phyloP scores from a whole-genome alignment of 2,797 vertebrate genomes.

The Perodicticus potto region DNA sequence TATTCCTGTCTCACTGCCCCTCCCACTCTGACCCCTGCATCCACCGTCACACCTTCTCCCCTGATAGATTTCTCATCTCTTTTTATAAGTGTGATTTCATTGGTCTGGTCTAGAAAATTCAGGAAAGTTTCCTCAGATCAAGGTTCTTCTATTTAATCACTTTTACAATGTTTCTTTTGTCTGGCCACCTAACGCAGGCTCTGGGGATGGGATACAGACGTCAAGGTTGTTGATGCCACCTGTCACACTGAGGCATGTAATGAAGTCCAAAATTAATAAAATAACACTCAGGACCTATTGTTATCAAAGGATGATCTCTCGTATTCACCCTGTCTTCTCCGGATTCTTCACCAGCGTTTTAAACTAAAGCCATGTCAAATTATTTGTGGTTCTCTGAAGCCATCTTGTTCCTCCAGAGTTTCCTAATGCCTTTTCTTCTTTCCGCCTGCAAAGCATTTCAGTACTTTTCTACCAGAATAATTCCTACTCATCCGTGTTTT shows the following conservation, averaged over 20 bases:
- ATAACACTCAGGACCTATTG: no score
- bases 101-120: not conserved
- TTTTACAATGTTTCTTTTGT: not conserved
- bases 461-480: constrained; percentile 76
- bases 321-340: not conserved
- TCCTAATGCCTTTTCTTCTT: not conserved
- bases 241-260: not conserved
- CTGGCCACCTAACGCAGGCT: not conserved
- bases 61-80: accelerated
- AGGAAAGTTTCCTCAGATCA: not conserved
- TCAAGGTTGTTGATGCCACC: not conserved
- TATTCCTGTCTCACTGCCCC: not conserved
- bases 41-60: not conserved
- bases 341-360: not conserved
- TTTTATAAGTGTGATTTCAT: not conserved
- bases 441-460: constrained; percentile 34
- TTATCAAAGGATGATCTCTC: not conserved
- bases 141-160: not conserved
- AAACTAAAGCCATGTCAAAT: not conserved
- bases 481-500: constrained; percentile 77
- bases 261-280: not conserved
- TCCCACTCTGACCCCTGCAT: not conserved
- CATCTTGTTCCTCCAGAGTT: not conserved
- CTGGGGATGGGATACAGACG: accelerated
- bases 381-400: not conserved